phyloP scores from a whole-genome alignment of 2,113 vertebrate genomes.

The Ranitomeya imitator region DNA sequence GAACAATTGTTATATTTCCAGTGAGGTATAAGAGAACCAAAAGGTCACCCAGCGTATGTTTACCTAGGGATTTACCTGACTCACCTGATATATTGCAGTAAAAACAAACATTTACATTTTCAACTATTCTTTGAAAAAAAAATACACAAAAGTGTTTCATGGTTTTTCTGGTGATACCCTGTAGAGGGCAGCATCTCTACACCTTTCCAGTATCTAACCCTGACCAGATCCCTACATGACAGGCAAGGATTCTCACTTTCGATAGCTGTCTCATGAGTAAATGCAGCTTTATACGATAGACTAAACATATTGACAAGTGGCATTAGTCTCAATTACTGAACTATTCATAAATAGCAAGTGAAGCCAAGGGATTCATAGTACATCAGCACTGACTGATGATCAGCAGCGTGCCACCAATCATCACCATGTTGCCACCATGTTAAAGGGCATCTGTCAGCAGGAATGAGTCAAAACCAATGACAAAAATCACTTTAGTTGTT shows the following conservation, averaged over 20 bases:
- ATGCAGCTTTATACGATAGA: neutral
- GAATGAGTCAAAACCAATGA: too few species aligned
- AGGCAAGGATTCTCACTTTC: neutral
- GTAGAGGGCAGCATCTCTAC: slow-evolving; percentile 21
- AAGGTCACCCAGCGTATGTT: too few species aligned
- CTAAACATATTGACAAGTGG: neutral
- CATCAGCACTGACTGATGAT: neutral
- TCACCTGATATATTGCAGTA: too few species aligned
- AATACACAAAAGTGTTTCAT: neutral
- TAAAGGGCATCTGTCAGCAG: neutral
- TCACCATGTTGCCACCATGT: neutral
- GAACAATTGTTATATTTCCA: too few species aligned
- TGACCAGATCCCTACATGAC: neutral
- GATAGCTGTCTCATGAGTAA: neutral
- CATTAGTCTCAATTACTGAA: neutral
- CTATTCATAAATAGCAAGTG: neutral
- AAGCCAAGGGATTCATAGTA: neutral
- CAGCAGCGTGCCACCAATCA: neutral
- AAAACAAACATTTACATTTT: too few species aligned
- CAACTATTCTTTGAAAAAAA: too few species aligned
- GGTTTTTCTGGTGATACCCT: neutral
- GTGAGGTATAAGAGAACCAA: too few species aligned
- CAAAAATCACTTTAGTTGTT: neutral
- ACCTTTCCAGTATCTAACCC: neutral
- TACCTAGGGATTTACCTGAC: too few species aligned